Conservation (phyloP, 2,113 vertebrate species). For the Sigmodon hispidus region DNA sequence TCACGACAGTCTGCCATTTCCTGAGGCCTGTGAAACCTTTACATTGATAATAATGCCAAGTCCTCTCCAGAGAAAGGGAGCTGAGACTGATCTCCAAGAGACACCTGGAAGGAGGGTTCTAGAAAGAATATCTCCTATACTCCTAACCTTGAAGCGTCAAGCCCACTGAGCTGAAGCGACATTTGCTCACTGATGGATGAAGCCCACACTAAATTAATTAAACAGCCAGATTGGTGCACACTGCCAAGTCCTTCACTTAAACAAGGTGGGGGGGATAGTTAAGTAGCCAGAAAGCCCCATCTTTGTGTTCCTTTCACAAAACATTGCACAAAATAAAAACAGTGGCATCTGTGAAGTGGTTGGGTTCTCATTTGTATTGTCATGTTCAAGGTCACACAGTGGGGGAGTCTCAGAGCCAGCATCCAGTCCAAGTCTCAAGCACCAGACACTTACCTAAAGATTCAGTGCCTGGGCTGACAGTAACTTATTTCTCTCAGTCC, state of each 20-base stretch:
- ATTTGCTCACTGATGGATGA: neutral
- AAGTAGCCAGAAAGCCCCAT: neutral
- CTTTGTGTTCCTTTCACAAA: neutral
- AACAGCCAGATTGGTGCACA: neutral
- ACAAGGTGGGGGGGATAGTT: neutral
- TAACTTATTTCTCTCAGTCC: neutral
- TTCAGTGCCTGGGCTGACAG: fast-evolving
- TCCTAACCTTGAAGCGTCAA: neutral
- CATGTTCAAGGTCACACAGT: neutral
- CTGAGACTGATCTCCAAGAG: neutral
- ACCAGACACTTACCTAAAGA: neutral
- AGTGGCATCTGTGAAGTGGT: neutral
- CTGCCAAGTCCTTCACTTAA: neutral
- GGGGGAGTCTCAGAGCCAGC: neutral
- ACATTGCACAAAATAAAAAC: neutral
- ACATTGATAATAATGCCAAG: too few relatives aligned
- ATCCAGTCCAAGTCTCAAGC: neutral
- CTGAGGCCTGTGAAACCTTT: neutral
- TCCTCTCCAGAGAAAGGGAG: neutral
- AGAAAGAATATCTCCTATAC: neutral
- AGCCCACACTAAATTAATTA: neutral
- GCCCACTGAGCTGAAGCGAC: neutral
- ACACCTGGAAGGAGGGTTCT: neutral
- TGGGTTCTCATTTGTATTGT: neutral
- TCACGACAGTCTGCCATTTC: neutral